These are phyloP conservation scores for Sceloporus undulatus DNA, from an alignment of 2,113 vertebrate genomes.

Conservation along the genomic window DNA sequence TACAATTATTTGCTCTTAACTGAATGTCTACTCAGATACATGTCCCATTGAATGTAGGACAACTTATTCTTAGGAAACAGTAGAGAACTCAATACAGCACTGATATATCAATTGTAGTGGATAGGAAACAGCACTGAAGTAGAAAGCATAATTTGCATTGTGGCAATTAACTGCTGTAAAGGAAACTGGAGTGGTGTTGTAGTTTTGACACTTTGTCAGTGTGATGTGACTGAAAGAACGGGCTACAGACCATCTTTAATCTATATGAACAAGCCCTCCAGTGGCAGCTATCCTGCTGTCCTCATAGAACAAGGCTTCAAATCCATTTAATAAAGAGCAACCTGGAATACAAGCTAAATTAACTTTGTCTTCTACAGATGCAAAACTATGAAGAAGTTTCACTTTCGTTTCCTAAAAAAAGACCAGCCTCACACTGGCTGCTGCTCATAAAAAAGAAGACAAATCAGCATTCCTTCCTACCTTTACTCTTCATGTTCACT, in stretches of 20 bases:
- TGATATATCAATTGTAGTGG: not conserved
- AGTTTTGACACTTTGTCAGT: not conserved
- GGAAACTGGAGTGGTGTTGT: not conserved
- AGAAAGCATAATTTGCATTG: not conserved
- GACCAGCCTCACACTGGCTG: not conserved
- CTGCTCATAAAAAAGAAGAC: not conserved
- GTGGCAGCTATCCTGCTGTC: not conserved
- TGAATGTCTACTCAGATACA: too few species aligned
- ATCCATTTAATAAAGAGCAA: not conserved
- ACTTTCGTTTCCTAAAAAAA: not conserved
- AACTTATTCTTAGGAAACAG: too few species aligned
- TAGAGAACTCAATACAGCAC: too few species aligned
- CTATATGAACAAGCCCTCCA: not conserved
- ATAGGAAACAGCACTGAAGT: not conserved
- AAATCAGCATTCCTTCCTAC: not conserved
- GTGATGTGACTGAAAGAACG: not conserved
- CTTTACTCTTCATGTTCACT: not conserved
- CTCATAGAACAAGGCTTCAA: not conserved
- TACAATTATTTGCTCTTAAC: not conserved
- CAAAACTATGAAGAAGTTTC: not conserved
- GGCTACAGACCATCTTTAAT: too few species aligned
- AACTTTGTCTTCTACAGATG: not conserved
- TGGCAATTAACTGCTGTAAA: not conserved
- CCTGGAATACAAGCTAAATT: not conserved
- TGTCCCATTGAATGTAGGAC: too few species aligned